Percentiles rank a stretch among this genome's conserved stretches.
These are phyloP conservation scores for Nematostella vectensis DNA, from an alignment of 92 coral and sea anemone species.

Conservation along the genomic window DNA sequence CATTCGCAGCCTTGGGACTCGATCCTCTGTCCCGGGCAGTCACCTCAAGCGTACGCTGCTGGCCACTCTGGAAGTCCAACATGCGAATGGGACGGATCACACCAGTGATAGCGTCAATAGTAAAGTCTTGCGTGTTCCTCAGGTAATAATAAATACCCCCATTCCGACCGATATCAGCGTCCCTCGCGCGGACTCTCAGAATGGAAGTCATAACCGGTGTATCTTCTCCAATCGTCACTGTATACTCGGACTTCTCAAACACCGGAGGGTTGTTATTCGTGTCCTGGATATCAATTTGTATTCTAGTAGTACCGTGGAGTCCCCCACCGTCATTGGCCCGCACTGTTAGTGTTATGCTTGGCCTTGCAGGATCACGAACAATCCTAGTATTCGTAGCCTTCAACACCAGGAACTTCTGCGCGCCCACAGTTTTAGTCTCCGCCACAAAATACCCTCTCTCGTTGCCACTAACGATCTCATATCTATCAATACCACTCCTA, in stretches of 20 bases:
- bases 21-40: conserved; percentile 61
- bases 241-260: conserved; percentile 29
- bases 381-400: conserved; percentile 43
- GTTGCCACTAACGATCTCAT: conserved; percentile 65
- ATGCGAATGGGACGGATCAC: conserved; percentile 40
- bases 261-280: conserved; percentile 43
- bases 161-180: conserved; percentile 52
- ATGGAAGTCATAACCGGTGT: conserved; percentile 38
- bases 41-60: conserved; percentile 16
- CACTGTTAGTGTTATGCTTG: conserved; percentile 48
- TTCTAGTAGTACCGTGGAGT: conserved; percentile 38
- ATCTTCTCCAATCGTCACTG: conserved; percentile 40
- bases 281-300: conserved; percentile 39
- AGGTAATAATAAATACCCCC: conserved; percentile 66
- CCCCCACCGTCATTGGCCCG: conserved; percentile 40
- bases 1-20: conserved; percentile 10
- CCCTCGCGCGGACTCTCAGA: conserved; percentile 51
- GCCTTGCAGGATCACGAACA: conserved; percentile 32
- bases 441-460: conserved; percentile 51
- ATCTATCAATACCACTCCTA: conserved; percentile 16
- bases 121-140: conserved; percentile 18
- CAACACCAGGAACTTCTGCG: conserved; percentile 32
- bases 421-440: conserved; percentile 10
- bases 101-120: conserved; percentile 71
- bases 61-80: conserved; percentile 26